Evolutionary conservation across 2,113 vertebrate genomes (phyloP).

Genomic region (Hylia prasina): DNA sequence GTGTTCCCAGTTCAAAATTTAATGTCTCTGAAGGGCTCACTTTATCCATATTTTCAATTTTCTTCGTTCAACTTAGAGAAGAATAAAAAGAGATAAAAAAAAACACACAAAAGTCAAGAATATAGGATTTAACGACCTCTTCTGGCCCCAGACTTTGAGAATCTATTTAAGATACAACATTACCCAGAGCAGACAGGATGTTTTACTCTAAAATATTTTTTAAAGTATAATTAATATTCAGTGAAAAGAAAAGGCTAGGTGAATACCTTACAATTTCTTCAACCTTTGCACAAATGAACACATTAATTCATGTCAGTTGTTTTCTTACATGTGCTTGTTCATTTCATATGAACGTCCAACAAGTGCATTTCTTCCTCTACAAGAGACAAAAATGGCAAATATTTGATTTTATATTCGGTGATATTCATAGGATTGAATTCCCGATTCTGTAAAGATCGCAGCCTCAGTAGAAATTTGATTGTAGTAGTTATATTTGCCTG

Average conservation of each 20-base stretch:
- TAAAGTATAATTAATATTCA: background rate
- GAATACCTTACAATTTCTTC: background rate
- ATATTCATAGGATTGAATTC: background rate
- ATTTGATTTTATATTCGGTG: background rate
- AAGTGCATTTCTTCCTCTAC: background rate
- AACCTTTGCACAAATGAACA: background rate
- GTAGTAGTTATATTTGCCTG: background rate
- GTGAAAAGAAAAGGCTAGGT: background rate
- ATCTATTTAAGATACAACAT: background rate
- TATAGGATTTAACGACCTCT: background rate
- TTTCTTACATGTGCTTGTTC: accelerated
- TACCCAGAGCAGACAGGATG: background rate
- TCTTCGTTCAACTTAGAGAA: background rate
- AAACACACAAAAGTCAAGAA: background rate
- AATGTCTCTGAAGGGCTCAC: background rate
- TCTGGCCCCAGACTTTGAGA: background rate
- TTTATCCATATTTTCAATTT: background rate
- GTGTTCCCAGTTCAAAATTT: background rate
- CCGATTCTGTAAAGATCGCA: background rate
- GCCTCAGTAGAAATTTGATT: background rate
- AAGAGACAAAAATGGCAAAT: background rate
- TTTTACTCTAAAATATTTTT: background rate
- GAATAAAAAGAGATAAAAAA: background rate
- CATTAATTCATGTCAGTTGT: background rate
- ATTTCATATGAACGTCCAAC: background rate